These are phyloP conservation scores for Lasioglossum baleicum DNA, from an alignment of 1,140 invertebrate species.

Conservation along the genomic window DNA sequence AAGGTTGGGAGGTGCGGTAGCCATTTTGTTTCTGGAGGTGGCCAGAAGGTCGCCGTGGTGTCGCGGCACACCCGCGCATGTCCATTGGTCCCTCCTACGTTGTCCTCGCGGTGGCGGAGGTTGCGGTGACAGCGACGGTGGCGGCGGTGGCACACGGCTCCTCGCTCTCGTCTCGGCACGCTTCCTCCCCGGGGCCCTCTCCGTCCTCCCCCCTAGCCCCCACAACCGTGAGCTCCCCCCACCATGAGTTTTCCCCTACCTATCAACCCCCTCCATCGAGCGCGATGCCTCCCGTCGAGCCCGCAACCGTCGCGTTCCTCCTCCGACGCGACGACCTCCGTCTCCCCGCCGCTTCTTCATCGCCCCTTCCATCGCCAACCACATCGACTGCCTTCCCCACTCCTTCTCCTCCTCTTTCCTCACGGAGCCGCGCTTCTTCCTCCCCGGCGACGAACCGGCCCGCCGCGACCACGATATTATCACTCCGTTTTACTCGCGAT, in stretches of 20 bases:
- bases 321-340: conserved; percentile 11
- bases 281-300: conserved; percentile 29
- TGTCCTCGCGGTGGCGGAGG: conserved; percentile 56
- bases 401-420: not conserved
- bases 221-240: conserved; percentile 19
- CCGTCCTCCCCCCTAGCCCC: conserved; percentile 14
- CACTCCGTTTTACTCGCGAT: conserved; percentile 78
- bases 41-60: conserved; percentile 80
- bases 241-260: conserved; percentile 38
- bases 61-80: conserved; percentile 80
- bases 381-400: not conserved
- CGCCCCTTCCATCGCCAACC: conserved; percentile 33
- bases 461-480: conserved; percentile 72
- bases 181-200: conserved; percentile 35
- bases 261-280: conserved; percentile 16
- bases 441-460: conserved; percentile 14
- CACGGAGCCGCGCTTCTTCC: conserved; percentile 27
- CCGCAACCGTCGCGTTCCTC: conserved; percentile 41
- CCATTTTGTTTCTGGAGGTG: conserved; percentile 80
- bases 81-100: conserved; percentile 78
- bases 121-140: conserved; percentile 12
- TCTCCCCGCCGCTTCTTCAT: conserved; percentile 23
- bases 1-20: conserved; percentile 68
- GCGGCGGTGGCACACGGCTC: conserved; percentile 22
- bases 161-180: conserved; percentile 46